Percentiles rank a stretch among this genome's conserved stretches.
These are phyloP conservation scores for Drosophila tani DNA, from an alignment of 1,140 invertebrate genomes.

Conservation along the genomic window DNA sequence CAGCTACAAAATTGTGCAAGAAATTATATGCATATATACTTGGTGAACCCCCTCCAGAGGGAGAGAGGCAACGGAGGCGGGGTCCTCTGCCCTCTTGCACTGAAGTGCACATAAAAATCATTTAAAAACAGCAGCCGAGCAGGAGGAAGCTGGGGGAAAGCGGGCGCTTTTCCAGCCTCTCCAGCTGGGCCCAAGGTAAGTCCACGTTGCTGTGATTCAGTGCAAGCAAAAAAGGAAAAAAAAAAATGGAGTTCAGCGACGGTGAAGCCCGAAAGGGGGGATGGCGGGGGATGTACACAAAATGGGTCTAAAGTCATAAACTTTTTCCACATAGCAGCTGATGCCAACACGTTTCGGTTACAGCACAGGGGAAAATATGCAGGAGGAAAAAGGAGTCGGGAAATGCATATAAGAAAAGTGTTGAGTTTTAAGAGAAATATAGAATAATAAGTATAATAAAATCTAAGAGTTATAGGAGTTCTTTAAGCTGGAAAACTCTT, in stretches of 20 bases:
- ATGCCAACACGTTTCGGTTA: slow-evolving; percentile 65
- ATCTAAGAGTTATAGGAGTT: not conserved
- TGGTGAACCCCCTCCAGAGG: not conserved
- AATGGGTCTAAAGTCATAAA: slow-evolving; percentile 83
- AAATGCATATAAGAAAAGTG: not conserved
- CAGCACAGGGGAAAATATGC: slow-evolving; percentile 7
- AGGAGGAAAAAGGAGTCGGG: not conserved
- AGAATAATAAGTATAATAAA: not conserved
- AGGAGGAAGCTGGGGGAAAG: slow-evolving; percentile 20
- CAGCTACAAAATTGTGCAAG: slow-evolving; percentile 53
- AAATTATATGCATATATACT: slow-evolving; percentile 73
- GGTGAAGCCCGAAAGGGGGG: not conserved
- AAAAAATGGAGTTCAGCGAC: slow-evolving; percentile 69
- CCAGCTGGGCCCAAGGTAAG: slow-evolving; percentile 66
- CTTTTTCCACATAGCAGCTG: slow-evolving; percentile 79
- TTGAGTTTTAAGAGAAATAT: too few relatives aligned
- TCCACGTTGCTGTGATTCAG: slow-evolving; percentile 52
- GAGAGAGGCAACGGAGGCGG: slow-evolving; percentile 1
- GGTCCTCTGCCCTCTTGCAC: slow-evolving; percentile 33
- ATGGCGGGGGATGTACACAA: slow-evolving; percentile 55
- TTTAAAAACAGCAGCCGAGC: slow-evolving; percentile 74
- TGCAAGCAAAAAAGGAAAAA: slow-evolving; percentile 28
- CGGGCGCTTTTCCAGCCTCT: slow-evolving; percentile 28
- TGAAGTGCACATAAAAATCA: slow-evolving; percentile 82
- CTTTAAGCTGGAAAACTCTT: not conserved